A percentile compares a stretch with the other conserved stretches of the same genome.
Conservation (phyloP, 2,113 vertebrate genomes). For the Rhea pennata region DNA sequence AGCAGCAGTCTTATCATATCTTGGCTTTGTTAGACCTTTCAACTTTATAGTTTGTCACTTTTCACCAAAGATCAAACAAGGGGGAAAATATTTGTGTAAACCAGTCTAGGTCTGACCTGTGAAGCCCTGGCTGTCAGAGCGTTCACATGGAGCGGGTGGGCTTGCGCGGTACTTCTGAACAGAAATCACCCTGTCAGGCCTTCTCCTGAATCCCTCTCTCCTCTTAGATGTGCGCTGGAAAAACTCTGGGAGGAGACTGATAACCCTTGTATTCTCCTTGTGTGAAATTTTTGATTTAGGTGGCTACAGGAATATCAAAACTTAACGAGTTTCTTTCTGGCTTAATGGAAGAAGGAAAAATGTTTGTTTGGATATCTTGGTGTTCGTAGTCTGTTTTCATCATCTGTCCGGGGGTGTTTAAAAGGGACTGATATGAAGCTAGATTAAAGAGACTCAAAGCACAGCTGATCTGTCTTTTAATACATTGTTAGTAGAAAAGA, state of each 20-base stretch:
- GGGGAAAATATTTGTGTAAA: background rate
- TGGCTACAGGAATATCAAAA: constrained; percentile 9
- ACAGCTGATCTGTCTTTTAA: constrained; percentile 15
- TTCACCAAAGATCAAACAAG: background rate
- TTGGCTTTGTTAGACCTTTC: background rate
- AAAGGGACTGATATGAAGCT: background rate
- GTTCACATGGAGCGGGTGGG: fast-evolving
- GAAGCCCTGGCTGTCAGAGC: background rate
- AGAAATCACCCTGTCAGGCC: background rate
- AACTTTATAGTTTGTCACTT: background rate
- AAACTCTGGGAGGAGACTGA: background rate
- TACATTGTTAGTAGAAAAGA: constrained; percentile 11
- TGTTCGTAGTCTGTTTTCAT: constrained; percentile 29
- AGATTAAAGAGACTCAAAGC: constrained; percentile 35
- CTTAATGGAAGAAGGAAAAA: background rate
- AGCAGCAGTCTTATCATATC: background rate
- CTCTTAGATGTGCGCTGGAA: background rate
- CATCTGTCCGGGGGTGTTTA: constrained; percentile 1
- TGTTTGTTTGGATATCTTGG: constrained; percentile 17
- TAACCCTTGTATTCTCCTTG: background rate
- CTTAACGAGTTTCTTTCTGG: background rate
- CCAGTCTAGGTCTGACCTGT: background rate
- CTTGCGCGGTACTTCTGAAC: background rate
- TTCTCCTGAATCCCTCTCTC: background rate
- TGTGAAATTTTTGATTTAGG: background rate